Base-by-base conservation (phyloP, 2,888 invertebrate species). In the Carpatolechia fugitivella region DNA sequence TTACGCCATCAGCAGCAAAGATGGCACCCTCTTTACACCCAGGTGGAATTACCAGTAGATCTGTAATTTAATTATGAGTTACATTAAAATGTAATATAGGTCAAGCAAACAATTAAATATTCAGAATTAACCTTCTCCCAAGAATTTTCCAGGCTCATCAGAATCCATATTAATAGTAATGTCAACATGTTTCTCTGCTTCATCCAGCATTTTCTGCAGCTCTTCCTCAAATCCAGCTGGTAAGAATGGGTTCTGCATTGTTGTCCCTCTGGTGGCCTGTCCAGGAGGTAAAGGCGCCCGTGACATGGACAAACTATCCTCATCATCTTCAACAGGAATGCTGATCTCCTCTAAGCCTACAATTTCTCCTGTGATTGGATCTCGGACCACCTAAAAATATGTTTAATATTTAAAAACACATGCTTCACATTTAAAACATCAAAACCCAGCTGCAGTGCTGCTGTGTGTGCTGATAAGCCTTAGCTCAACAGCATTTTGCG, bases 221-320 rank as follows among this genome's bases (percentile, higher is more conserved):
- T 92, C 91, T 48, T 92, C 87, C 60, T 93, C 91, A 76, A 96
- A 95, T 1, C 96, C 95, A 47, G 96, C 97, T 0, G 98, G 98
- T 92, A 96, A 93, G 77, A 98, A 98, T 0, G 97, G 97, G 72
- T 93, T 94, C 76, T 96, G 96, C 57, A 93, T 94, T 0, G 94
- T 92, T 52, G 93, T 94, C 13, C 98, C 98, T 66, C 94, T 91
- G 0, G 95, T 92, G 48, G 94, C 92, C 70, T 95, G 92, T 40
- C 90, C 89, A 2, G 94, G 92, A 7, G 95, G 93, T 38, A 94
- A 92, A 0, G 97, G 97, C 18, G 95, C 94, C 64, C 97, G 90
- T 35, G 92, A 92, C 90, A 98, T 93, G 0, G 97, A 97, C 76
- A 95, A 64, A 47, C 72, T 76, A 14, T 85, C 85, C 54, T 88